These are phyloP conservation scores for Diogma glabrata DNA, from an alignment of 2,888 invertebrate genomes.

Conservation along the genomic window DNA sequence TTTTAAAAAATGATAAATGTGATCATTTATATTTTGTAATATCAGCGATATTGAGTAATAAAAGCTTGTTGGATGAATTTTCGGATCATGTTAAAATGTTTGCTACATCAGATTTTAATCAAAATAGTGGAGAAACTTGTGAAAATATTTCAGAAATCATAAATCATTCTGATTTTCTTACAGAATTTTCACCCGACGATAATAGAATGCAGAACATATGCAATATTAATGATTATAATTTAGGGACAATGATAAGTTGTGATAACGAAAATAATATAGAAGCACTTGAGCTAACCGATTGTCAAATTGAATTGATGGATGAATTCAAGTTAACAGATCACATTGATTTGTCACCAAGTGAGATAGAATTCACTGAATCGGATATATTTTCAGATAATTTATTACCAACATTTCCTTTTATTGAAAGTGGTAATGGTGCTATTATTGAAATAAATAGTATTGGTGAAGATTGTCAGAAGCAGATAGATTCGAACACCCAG, in stretches of 20 bases:
- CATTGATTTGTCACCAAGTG: conserved; percentile 30
- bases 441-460: background rate
- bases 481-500: background rate
- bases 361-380: conserved; percentile 21
- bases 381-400: conserved; percentile 23
- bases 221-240: background rate
- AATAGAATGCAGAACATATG: no score
- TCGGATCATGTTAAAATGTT: background rate
- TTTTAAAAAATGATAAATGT: conserved; percentile 33
- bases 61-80: conserved; percentile 20
- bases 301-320: conserved; percentile 34
- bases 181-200: background rate
- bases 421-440: background rate
- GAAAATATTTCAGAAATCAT: no score
- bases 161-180: background rate
- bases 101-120: background rate
- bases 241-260: conserved; percentile 3
- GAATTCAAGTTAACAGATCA: conserved; percentile 32
- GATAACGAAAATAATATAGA: conserved; percentile 19
- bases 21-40: conserved; percentile 32
- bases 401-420: background rate
- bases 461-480: background rate
- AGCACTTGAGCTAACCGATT: conserved; percentile 29
- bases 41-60: conserved; percentile 27
- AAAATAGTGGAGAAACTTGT: no score